These are phyloP conservation scores for Lepilemur ruficaudatus DNA, from an alignment of 2,797 vertebrate species.

Conservation along the genomic window DNA sequence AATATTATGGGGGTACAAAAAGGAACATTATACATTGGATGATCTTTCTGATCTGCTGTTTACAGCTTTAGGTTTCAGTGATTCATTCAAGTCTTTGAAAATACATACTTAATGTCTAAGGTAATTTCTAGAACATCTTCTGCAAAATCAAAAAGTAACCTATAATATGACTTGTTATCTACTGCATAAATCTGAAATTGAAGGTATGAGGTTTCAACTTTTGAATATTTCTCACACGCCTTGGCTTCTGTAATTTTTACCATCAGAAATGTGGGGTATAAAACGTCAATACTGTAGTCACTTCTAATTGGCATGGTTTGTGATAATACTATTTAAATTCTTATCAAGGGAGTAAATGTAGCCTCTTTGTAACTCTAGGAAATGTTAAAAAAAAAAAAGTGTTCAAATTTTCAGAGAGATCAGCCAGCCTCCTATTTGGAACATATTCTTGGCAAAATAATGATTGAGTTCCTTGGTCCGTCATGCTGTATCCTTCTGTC, in stretches of 20 bases:
- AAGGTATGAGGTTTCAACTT: slow-evolving; percentile 33
- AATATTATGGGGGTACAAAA: too few relatives aligned
- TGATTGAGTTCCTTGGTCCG: not conserved
- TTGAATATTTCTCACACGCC: slow-evolving; percentile 20
- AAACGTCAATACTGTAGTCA: not conserved
- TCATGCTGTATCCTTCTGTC: not conserved
- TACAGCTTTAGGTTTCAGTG: slow-evolving; percentile 49
- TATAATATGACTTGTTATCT: slow-evolving; percentile 36
- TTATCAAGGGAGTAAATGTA: not conserved
- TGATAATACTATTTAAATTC: not conserved
- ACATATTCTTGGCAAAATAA: not conserved
- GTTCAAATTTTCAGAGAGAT: slow-evolving; percentile 33
- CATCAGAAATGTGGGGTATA: not conserved
- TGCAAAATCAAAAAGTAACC: slow-evolving; percentile 57
- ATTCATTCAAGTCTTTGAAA: slow-evolving; percentile 71
- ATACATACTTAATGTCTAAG: slow-evolving; percentile 56
- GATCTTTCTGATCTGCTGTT: slow-evolving; percentile 36
- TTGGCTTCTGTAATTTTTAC: not conserved
- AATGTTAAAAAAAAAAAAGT: not conserved
- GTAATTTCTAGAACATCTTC: slow-evolving; percentile 53
- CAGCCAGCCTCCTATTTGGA: not conserved
- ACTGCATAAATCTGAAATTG: slow-evolving; percentile 67
- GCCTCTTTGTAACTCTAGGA: not conserved
- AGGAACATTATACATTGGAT: not conserved
- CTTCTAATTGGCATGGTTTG: not conserved